Percentiles rank a stretch among this genome's conserved stretches.
Conservation (phyloP, 2,113 vertebrate genomes). For the Chaenogobius annularis region DNA sequence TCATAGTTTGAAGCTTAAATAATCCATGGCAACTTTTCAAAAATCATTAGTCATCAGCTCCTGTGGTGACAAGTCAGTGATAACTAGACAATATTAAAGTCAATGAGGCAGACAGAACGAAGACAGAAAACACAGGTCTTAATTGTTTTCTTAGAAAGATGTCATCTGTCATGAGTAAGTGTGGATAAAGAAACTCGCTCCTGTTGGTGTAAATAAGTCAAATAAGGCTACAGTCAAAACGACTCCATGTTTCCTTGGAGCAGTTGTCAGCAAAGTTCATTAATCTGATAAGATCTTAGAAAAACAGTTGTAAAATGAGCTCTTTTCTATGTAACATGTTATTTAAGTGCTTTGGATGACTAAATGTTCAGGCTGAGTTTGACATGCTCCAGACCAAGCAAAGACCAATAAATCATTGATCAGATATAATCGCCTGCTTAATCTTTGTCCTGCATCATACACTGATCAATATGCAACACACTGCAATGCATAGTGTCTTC, state of each 20-base stretch:
- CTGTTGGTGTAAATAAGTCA: background rate
- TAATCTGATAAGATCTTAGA: slow-evolving; percentile 2
- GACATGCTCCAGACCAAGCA: background rate
- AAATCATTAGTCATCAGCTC: slow-evolving; percentile 70
- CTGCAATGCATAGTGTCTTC: too few relatives aligned
- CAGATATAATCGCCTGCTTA: background rate
- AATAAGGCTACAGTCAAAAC: background rate
- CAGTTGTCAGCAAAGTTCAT: slow-evolving; percentile 3
- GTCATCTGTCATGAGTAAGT: background rate
- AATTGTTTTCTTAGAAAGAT: background rate
- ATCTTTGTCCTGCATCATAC: background rate
- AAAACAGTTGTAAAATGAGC: slow-evolving; percentile 3
- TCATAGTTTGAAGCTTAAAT: slow-evolving; percentile 51
- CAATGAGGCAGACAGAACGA: slow-evolving; percentile 70
- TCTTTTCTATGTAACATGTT: background rate
- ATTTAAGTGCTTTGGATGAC: slow-evolving; percentile 1
- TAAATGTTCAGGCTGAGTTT: background rate
- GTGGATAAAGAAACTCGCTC: background rate
- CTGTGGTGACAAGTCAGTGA: slow-evolving; percentile 76
- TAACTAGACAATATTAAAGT: slow-evolving; percentile 72
- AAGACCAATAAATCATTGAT: slow-evolving; percentile 14
- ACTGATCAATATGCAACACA: background rate
- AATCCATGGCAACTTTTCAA: slow-evolving; percentile 37
- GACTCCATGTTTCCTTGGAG: background rate
- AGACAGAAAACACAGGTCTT: slow-evolving; percentile 59